Base-by-base conservation (phyloP, 2,113 vertebrate genomes). In the Phaetusa simplex region DNA sequence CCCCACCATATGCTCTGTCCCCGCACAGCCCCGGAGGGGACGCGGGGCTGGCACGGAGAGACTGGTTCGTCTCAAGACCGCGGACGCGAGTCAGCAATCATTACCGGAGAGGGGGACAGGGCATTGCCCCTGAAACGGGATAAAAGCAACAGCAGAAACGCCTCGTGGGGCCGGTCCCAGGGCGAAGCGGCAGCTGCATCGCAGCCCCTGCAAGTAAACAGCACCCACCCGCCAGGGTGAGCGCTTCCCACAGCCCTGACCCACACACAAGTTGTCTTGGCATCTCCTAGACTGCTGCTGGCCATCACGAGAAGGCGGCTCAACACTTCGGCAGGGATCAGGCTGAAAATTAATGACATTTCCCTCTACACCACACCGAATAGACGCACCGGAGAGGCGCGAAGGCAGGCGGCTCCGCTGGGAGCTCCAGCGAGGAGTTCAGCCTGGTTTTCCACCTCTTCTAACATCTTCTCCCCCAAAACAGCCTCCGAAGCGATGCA, bases 21-120 rank as follows among this genome's bases (percentile, higher is more conserved):
- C 56, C 3, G 1, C 12, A 2, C 11, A 67, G 50, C 77, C 12
- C 26, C 3, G 0, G 21, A 77, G 14, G 26, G n/a, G 34, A 47
- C 9, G 61, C 62, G 38, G 36, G 0, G 0, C 20, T 14, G 50
- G 30, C 69, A 38, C 0, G 0, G n/a, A 71, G 20, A 58, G 12
- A 52, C 4, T 2, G 0, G 24, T 43, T 79, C 49, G 43, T 32
- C 58, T 79, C 49, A 43, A 56, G 30, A 55, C 4, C 11, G 1
- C 1, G 16, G 24, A 14, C 1, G 4, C 36, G 38, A 76, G n/a
- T 18, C 76, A 24, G 5, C 11, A 30, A 34, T 61, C 29, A 23
- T 40, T 58, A 29, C 45, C 32, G 50, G 73, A 36, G 14, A 73
- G 16, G 2, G 6, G 50, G 9, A 71, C n/a, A 40, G 23, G 5